Evolutionary conservation across 2,113 vertebrate species (phyloP), one percentile per base, ranked within the genome.

Genomic region (Lasiurus borealis): DNA sequence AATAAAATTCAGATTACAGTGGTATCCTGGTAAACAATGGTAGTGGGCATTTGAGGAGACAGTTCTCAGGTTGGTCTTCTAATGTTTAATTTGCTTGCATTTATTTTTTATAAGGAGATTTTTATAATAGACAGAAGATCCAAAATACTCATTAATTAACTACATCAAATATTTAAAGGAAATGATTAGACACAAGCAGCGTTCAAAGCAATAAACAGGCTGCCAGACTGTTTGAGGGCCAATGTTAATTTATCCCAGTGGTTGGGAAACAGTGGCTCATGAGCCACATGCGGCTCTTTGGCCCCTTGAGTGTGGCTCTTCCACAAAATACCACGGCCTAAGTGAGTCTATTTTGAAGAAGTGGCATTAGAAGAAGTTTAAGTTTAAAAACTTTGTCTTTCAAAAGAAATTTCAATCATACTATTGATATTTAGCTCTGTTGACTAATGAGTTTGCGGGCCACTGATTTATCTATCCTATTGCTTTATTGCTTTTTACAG

Each of bases 91-190:
- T 95, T 97, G 76, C 68, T 95, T 93, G 62, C 44, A 81, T 96
- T 97, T 95, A 90, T 96, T 36, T 96, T 95, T 91, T 40, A 91
- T 40, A 77, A 54, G 71, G 1, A 96, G 36, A 89, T 73, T 54
- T 92, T 94, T 84, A 93, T 82, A 95, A 95, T 29, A 73, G 84
- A 93, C 9, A 90, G 84, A 80, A 97, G 85, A 95, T 88, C 31
- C 46, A 95, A 86, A 80, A 85, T 96, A 81, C 84, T 97, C 92
- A 97, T 96, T 96, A 96, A 94, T 97, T 97, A 97, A 75, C 44
- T 54, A 54, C 78, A 97, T 92, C 68, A 95, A 94, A 96, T 88
- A 96, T 96, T 94, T 94, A 95, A 85, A 95, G 80, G 16, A 86
- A 97, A 92, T 66, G 21, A 34, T 88, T 93, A 87, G 75, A 90